A percentile compares a stretch with the other conserved stretches of the same genome.
Evolutionary conservation across 2,888 invertebrate species (phyloP).

Genomic region (Euplagia quadripunctaria): DNA sequence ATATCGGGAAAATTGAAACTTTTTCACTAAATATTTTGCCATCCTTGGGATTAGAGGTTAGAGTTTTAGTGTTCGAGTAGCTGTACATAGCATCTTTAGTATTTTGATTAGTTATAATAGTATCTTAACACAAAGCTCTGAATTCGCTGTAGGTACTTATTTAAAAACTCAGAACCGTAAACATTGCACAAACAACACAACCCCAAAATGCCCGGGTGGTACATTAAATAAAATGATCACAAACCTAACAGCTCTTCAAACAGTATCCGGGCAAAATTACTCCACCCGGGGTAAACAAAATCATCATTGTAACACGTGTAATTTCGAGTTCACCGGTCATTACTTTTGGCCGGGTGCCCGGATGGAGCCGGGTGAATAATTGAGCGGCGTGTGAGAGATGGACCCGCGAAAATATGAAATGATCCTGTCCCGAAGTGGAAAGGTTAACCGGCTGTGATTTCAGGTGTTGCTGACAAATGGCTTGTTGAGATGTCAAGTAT

Average conservation of each 20-base stretch:
- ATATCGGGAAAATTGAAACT: too few relatives aligned
- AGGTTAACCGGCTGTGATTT: constrained; percentile 55
- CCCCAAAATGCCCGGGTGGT: constrained; percentile 50
- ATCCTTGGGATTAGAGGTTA: background rate
- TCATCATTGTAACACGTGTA: constrained; percentile 84
- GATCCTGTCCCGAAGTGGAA: constrained; percentile 71
- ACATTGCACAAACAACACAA: constrained; percentile 52
- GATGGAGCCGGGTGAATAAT: constrained; percentile 77
- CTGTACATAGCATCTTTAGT: background rate
- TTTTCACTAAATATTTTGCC: too few relatives aligned
- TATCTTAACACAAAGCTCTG: background rate
- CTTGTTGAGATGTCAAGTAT: constrained; percentile 51
- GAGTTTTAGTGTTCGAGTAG: background rate
- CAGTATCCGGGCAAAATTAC: constrained; percentile 70
- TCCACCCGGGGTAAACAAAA: constrained; percentile 75
- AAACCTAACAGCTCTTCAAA: constrained; percentile 79
- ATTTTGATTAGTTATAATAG: background rate
- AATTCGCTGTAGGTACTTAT: constrained; percentile 5
- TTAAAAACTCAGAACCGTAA: constrained; percentile 59
- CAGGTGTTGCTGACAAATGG: constrained; percentile 64
- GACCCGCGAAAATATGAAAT: constrained; percentile 82
- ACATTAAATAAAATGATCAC: constrained; percentile 77
- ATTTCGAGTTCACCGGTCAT: constrained; percentile 81
- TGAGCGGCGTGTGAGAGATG: constrained; percentile 78
- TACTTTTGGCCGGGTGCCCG: constrained; percentile 75